These are phyloP conservation scores for Rosalia funebris DNA, from an alignment of 2,888 invertebrate species.

Conservation along the genomic window DNA sequence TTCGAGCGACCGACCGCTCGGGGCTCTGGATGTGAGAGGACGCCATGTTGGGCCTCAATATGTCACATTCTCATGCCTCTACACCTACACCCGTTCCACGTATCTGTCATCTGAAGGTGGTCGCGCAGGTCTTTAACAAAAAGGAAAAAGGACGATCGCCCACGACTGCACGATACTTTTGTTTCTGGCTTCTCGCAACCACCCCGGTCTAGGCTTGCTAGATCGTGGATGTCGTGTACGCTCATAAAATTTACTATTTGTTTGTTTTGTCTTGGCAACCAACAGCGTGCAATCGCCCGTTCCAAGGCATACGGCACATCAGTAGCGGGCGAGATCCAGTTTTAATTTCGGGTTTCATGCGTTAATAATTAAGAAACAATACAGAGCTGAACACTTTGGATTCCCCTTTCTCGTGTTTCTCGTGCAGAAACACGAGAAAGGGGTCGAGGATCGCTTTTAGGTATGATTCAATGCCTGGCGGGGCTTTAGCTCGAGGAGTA, in stretches of 20 bases:
- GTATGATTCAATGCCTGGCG: too few relatives aligned
- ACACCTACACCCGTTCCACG: constrained; percentile 15
- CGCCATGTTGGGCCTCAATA: constrained; percentile 11
- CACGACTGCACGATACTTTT: constrained; percentile 28
- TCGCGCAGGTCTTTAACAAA: constrained; percentile 20
- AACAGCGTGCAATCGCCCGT: constrained; percentile 1
- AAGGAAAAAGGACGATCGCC: constrained; percentile 25
- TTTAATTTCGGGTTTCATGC: too few relatives aligned
- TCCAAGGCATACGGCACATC: neutral
- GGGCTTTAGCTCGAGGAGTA: too few relatives aligned
- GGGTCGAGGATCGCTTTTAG: too few relatives aligned
- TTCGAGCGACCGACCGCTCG: neutral
- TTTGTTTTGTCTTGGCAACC: constrained; percentile 30
- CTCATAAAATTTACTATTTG: constrained; percentile 23
- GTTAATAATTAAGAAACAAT: too few relatives aligned
- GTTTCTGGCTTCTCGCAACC: constrained; percentile 16
- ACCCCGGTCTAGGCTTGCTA: constrained; percentile 19
- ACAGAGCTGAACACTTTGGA: too few relatives aligned
- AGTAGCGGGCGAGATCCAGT: too few relatives aligned
- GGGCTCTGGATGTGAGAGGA: constrained; percentile 1
- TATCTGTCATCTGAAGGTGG: constrained; percentile 30
- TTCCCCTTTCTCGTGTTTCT: too few relatives aligned
- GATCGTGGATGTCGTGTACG: constrained; percentile 23
- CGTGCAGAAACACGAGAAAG: too few relatives aligned
- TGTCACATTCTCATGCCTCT: constrained; percentile 12